Evolutionary conservation across 2,888 invertebrate species (phyloP).

Genomic region (Stenoptilia bipunctidactyla): DNA sequence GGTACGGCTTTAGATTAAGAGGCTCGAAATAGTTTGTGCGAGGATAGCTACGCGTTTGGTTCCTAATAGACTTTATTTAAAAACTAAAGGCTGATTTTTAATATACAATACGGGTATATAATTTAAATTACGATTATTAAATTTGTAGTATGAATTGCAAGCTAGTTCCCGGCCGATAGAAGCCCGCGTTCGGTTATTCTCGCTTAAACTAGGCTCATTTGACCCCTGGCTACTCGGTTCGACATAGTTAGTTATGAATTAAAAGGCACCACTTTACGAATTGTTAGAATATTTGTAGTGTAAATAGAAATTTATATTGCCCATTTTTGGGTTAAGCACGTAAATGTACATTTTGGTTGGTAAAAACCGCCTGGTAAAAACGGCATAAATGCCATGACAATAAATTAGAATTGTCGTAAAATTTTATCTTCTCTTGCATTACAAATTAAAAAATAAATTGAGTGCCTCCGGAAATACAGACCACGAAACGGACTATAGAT

Average conservation of each 20-base stretch:
- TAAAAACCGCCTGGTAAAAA: constrained; percentile 28
- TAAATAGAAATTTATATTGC: constrained; percentile 33
- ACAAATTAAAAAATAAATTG: constrained; percentile 7
- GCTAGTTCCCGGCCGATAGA: constrained; percentile 22
- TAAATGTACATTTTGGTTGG: background rate
- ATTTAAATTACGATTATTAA: constrained; percentile 29
- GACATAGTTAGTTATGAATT: constrained; percentile 2
- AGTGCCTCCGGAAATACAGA: constrained; percentile 39
- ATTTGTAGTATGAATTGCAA: constrained; percentile 21
- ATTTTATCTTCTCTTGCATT: constrained; percentile 8
- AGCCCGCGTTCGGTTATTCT: constrained; percentile 39
- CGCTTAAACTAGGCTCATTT: constrained; percentile 21
- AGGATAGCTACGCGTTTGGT: constrained; percentile 52
- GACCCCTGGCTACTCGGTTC: constrained; percentile 1
- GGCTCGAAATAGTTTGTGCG: constrained; percentile 34
- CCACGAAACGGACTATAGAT: constrained; percentile 18
- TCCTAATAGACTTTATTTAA: constrained; percentile 63
- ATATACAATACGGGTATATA: constrained; percentile 54
- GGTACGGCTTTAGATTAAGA: constrained; percentile 17
- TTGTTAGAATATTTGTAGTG: constrained; percentile 20
- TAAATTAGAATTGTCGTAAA: constrained; percentile 25
- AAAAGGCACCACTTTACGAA: constrained; percentile 1
- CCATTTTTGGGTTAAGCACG: constrained; percentile 21
- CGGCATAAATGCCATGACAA: constrained; percentile 34
- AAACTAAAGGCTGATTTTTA: constrained; percentile 56